Evolutionary conservation across 1,140 invertebrate species (phyloP).

Genomic region (Papilio aristodemus): DNA sequence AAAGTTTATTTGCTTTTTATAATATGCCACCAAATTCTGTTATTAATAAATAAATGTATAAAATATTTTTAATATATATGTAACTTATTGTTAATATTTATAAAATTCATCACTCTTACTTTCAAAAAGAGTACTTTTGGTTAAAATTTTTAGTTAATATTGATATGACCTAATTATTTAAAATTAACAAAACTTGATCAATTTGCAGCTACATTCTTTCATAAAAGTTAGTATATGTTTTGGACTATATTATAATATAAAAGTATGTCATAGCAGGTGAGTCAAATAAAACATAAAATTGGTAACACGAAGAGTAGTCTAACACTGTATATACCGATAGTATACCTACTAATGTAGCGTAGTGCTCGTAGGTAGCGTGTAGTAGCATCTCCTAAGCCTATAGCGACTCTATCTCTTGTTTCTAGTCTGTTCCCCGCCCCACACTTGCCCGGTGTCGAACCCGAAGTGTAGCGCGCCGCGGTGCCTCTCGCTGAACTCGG

Average conservation of each 20-base stretch:
- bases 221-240: too few relatives aligned
- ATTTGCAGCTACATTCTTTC: too few relatives aligned
- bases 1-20: slow-evolving; percentile 53
- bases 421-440: slow-evolving; percentile 55
- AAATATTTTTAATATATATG: too few relatives aligned
- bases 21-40: slow-evolving; percentile 35
- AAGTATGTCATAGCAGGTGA: slow-evolving; percentile 11
- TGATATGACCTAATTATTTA: neutral
- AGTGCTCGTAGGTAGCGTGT: neutral
- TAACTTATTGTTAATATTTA: too few relatives aligned
- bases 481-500: slow-evolving; percentile 35
- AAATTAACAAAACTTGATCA: neutral
- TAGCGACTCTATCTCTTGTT: slow-evolving; percentile 42
- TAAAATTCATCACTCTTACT: neutral
- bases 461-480: slow-evolving; percentile 26
- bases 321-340: neutral
- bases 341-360: neutral
- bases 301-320: neutral
- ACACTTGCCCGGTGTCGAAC: slow-evolving; percentile 41
- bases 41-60: neutral
- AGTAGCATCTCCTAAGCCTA: slow-evolving; percentile 29
- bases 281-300: neutral
- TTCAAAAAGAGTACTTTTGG: neutral
- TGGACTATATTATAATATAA: neutral
- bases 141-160: neutral